Evolutionary conservation across 2,888 invertebrate genomes (phyloP).

Genomic region (Incurvaria masculella): DNA sequence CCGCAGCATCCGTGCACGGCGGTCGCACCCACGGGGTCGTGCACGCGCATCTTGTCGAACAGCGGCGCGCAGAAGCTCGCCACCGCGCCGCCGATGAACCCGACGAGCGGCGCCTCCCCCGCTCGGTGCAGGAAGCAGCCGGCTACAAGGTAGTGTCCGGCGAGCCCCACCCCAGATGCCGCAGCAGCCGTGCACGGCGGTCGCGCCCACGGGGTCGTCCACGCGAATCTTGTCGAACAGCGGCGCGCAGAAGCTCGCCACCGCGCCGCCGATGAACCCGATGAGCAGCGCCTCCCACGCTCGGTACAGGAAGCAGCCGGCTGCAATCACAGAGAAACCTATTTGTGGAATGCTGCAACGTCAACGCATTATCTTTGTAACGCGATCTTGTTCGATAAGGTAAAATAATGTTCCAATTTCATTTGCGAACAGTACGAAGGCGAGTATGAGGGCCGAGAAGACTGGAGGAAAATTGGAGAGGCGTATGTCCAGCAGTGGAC

Average conservation of each 20-base stretch:
- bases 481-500: too few relatives aligned
- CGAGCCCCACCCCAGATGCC: constrained; percentile 71
- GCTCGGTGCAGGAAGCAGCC: constrained; percentile 83
- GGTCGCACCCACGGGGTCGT: constrained; percentile 90
- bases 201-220: constrained; percentile 91
- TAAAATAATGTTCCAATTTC: too few relatives aligned
- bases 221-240: constrained; percentile 74
- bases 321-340: too few relatives aligned
- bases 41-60: constrained; percentile 74
- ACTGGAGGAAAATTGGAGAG: too few relatives aligned
- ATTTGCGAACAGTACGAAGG: too few relatives aligned
- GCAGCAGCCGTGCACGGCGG: constrained; percentile 82
- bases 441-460: too few relatives aligned
- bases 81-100: constrained; percentile 72
- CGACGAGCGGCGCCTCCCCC: constrained; percentile 85
- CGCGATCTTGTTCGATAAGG: too few relatives aligned
- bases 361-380: too few relatives aligned
- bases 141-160: too few relatives aligned
- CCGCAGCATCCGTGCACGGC: constrained; percentile 83
- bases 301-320: constrained; percentile 81
- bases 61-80: constrained; percentile 70
- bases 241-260: constrained; percentile 70
- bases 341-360: too few relatives aligned
- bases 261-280: constrained; percentile 72
- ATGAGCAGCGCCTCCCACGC: constrained; percentile 86